These are phyloP conservation scores for Neuroscelio doddi DNA, from an alignment of 2,888 invertebrate species.

Conservation along the genomic window DNA sequence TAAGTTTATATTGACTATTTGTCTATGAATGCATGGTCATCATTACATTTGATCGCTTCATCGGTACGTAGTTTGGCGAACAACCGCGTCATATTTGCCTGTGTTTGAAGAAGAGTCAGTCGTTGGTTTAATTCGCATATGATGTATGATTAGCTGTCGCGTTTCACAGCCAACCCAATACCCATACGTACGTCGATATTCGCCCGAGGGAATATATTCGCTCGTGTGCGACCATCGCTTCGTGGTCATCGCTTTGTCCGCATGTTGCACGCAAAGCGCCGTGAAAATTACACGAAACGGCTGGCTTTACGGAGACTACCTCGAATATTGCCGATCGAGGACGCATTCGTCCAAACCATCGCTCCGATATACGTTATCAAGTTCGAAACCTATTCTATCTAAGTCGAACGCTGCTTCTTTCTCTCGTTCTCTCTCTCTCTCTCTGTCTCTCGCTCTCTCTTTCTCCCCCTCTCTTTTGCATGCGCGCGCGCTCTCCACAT, in stretches of 20 bases:
- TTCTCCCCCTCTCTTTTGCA: no score
- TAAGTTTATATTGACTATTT: conserved; percentile 33
- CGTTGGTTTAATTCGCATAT: conserved; percentile 43
- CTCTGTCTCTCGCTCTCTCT: no score
- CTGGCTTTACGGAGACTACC: conserved; percentile 44
- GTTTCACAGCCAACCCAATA: conserved; percentile 41
- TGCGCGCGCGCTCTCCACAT: no score
- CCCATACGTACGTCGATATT: conserved; percentile 26
- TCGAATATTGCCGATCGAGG: conserved; percentile 52
- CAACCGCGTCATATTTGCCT: conserved; percentile 37
- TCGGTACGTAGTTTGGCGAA: conserved; percentile 34
- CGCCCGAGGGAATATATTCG: conserved; percentile 42
- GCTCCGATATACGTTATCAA: conserved; percentile 17
- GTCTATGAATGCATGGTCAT: conserved; percentile 28
- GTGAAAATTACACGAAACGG: conserved; percentile 58
- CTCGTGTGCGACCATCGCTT: conserved; percentile 50
- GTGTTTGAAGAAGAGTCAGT: conserved; percentile 41
- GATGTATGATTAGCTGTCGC: conserved; percentile 49
- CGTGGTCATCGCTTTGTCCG: conserved; percentile 53
- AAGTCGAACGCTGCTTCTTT: conserved; percentile 38
- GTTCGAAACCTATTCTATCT: no score
- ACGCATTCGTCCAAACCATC: conserved; percentile 49
- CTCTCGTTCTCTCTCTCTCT: no score
- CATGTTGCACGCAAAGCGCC: conserved; percentile 46
- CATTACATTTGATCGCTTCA: conserved; percentile 34